These are phyloP conservation scores for Pygmarrhopalites habei DNA, from an alignment of 1,140 invertebrate species.

Conservation along the genomic window DNA sequence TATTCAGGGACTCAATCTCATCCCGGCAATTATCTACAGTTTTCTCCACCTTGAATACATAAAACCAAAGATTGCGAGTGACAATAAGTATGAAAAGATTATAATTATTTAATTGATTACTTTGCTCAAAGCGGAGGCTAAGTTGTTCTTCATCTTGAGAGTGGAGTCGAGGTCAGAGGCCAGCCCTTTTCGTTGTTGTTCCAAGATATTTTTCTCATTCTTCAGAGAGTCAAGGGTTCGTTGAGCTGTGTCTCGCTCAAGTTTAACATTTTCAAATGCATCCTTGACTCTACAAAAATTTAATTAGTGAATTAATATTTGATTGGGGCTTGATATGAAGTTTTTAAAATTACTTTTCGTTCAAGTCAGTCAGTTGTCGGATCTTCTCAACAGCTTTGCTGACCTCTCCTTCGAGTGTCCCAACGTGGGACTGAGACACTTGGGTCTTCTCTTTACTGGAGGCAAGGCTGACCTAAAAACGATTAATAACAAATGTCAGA, in stretches of 20 bases:
- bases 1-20: conserved; percentile 28
- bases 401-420: conserved; percentile 31
- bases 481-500: too few species aligned
- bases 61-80: too few species aligned
- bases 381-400: conserved; percentile 36
- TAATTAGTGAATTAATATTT: too few species aligned
- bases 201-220: conserved; percentile 65
- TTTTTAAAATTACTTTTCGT: conserved; percentile 32
- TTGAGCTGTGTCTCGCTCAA: conserved; percentile 64
- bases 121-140: conserved; percentile 29
- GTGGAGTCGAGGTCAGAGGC: conserved; percentile 34
- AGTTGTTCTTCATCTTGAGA: conserved; percentile 31
- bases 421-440: conserved; percentile 55
- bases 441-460: conserved; percentile 64
- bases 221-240: conserved; percentile 61
- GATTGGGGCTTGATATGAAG: too few species aligned
- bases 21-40: conserved; percentile 26
- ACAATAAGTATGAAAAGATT: too few species aligned
- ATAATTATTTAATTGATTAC: too few species aligned
- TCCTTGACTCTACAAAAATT: too few species aligned
- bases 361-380: conserved; percentile 22
- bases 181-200: conserved; percentile 68
- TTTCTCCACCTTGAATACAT: conserved; percentile 29
- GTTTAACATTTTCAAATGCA: conserved; percentile 30
- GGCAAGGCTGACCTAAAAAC: conserved; percentile 63